Base-by-base conservation (phyloP, 1,140 invertebrate species). In the Acromyrmex heyeri region DNA sequence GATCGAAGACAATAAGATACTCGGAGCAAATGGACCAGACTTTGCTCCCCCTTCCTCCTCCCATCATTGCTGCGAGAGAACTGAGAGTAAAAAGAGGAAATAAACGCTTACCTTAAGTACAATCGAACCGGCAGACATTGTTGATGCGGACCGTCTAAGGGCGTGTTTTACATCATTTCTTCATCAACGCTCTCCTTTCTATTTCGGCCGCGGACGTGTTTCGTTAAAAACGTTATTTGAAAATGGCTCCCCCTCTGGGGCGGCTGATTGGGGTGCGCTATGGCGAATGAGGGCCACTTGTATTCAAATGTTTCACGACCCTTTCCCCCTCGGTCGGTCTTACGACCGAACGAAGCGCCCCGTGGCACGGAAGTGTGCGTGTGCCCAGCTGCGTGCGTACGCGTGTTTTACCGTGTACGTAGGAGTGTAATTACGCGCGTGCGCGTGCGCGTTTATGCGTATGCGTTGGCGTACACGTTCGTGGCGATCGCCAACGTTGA, bases 191-290 rank as follows among this genome's bases (percentile, higher is more conserved):
- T 44, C 67, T 59, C 38, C 30, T 18, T 79, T 62, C 48, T 53
- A 67, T 73, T 59, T 61, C 67, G 67, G 18, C 8, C 67, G 53
- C 67, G 79, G 38, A 73, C 79, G 55, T 62, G 79, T 83, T 83
- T 34, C 79, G 79, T 83, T 69, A 83, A 83, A 83, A 83, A 83
- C 69, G 69, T 83, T 83, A 62, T 83, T 83, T 83, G 69, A 83
- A 83, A 83, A 83, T 69, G 38, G 24, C 38, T 75, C 69, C 18
- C 79, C 38, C 44, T 8, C 53, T 10, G 27, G 27, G 24, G 4
- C 18, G 50, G 79, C 79, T 83, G 79, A 83, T 83, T 83, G 79
- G 79, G 79, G 79, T 75, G 79, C 79, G 79, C 79, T 50, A 83
- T 24, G 69, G 79, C 79, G 79, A 75, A 83, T 75, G 79, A 83